Base-by-base conservation (phyloP, 1,140 invertebrate species). In the Penaeus chinensis region DNA sequence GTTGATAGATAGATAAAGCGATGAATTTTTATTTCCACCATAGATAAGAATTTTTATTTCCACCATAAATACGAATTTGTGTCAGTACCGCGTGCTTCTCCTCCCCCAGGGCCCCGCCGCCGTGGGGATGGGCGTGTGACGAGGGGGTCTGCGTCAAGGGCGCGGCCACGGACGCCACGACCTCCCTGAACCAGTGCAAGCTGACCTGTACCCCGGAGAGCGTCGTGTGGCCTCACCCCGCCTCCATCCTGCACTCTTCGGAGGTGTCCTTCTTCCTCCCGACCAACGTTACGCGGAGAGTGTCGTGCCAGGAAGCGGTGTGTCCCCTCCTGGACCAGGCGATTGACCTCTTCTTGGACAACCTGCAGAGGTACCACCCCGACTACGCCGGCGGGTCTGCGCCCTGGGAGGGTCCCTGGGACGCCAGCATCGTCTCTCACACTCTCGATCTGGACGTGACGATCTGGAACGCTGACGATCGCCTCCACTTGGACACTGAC, bases 211-310 rank as follows among this genome's bases (percentile, higher is more conserved):
- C 71, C 19, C 42, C 79, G 32, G 71, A 79, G 91, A 95, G 95
- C 82, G 93, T 94, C 3, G 91, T 97, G 3, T 96, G 96, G 95
- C 96, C 96, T 1, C 94, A 92, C 89, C 95, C 96, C 10, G 96
- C 94, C 1, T 95, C 77, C 16, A 47, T 69, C 37, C 0, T 47
- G n/a, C 19, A 82, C 19, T 65, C 78, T 0, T 37, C 42, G 0
- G 22, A 61, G 20, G 80, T 87, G 37, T 22, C 37, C 1, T 20
- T 62, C 60, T 87, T 87, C 86, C 86, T 87, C 32, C 86, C 86
- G 10, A 63, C 20, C 20, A 87, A 78, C 11, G 27, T 77, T 10
- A 42, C 71, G 19, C 60, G 63, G 69, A 83, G 18, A 10, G 42
- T 77, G 7, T 32, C 32, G 20, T 86, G 84, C 20, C 62, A 47